Base-by-base conservation (phyloP, 2,797 vertebrate genomes). In the Ptychobarbus kaznakovi region DNA sequence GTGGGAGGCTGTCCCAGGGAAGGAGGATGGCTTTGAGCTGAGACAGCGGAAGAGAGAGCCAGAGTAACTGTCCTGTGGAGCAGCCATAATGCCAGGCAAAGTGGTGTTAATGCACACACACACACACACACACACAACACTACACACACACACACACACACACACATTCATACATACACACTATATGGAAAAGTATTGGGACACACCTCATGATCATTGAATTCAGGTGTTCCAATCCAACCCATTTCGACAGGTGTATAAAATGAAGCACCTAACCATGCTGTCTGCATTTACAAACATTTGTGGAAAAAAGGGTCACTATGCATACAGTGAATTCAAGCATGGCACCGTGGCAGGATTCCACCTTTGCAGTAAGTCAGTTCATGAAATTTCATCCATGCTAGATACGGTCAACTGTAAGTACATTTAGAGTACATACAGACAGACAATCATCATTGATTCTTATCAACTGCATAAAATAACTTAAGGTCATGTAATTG, bases 1-100 rank as follows among this genome's bases (percentile, higher is more conserved):
- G 93, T 92, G 93, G 93, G 94, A 91, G 92, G 92, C 88, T 88
- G 91, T 95, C 92, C 93, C 92, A 83, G 84, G 83, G 92, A 92
- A 91, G 85, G 90, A 93, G 92, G 92, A 92, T 89, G 88, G 87
- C 90, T 91, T 94, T 93, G 89, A 93, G 94, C 93, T 93, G 92
- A 95, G 92, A 81, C 92, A 94, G 93, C 92, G 84, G 92, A 93
- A 93, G 89, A 87, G 90, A 92, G 88, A 90, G 91, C 89, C 91
- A 82, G 91, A 91, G 89, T 90, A 92, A 92, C 89, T 89, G 89
- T 89, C 91, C 89, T 81, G 90, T 89, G 87, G 91, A 32, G 86
- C 91, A 90, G 90, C 90, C 91, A 89, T 91, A 89, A 90, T 80
- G 88, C 89, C 92, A 91, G 88, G 87, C 87, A 88, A 86, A 77